A percentile compares a stretch with the other conserved stretches of the same genome.
phyloP scores from a whole-genome alignment of 35 echinoderm and acorn worm genomes.

The Patiria miniata region DNA sequence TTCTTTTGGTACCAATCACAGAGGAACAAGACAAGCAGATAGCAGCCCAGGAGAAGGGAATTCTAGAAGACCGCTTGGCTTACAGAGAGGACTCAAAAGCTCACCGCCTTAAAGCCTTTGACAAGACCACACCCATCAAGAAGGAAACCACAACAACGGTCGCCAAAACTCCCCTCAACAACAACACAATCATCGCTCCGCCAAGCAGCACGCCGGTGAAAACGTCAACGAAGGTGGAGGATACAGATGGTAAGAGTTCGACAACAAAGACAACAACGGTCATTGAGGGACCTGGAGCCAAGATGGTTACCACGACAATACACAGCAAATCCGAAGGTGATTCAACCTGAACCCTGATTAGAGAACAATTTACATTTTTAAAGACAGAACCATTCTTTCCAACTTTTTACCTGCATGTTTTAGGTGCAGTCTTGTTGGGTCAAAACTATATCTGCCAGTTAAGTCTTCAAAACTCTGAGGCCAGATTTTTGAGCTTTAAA shows the following conservation, averaged over 20 bases:
- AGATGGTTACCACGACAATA: constrained; percentile 44
- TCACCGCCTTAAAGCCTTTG: background rate
- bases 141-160: constrained; percentile 1
- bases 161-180: constrained; percentile 36
- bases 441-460: too few relatives aligned
- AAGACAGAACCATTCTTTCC: too few relatives aligned
- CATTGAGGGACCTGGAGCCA: constrained; percentile 49
- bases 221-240: constrained; percentile 14
- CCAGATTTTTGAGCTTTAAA: too few relatives aligned
- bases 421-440: too few relatives aligned
- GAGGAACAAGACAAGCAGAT: background rate
- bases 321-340: constrained; percentile 61
- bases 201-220: constrained; percentile 19
- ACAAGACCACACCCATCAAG: background rate
- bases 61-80: background rate
- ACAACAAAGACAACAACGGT: constrained; percentile 60
- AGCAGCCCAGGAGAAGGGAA: background rate
- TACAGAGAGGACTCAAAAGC: background rate
- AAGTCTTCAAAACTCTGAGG: too few relatives aligned
- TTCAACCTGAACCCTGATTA: too few relatives aligned
- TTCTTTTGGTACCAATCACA: background rate
- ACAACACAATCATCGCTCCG: constrained; percentile 21
- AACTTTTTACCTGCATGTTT: too few relatives aligned
- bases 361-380: too few relatives aligned
- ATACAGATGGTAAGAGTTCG: constrained; percentile 52